Percentiles rank a stretch among this genome's conserved stretches.
These are phyloP conservation scores for Phoeniculus purpureus DNA, from an alignment of 2,797 vertebrate genomes.

Conservation along the genomic window DNA sequence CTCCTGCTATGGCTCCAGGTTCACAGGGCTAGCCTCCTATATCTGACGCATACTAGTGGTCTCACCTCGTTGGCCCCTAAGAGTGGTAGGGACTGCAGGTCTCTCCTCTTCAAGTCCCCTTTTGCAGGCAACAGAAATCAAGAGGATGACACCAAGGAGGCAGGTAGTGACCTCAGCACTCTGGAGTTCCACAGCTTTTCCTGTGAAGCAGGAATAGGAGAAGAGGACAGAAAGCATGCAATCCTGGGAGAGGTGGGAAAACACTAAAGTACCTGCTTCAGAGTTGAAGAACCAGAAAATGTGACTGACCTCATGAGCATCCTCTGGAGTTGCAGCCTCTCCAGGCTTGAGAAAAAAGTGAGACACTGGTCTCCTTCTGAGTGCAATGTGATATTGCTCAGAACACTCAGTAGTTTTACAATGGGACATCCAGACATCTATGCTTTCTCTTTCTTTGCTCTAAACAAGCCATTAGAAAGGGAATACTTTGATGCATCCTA, in stretches of 20 bases:
- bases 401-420: background rate
- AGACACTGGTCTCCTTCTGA: background rate
- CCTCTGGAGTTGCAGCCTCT: accelerated
- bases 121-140: background rate
- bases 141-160: accelerated
- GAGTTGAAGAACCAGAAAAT: background rate
- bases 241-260: background rate
- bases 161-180: accelerated
- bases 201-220: background rate
- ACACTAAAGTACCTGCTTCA: background rate
- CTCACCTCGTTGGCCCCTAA: background rate
- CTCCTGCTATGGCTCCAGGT: background rate
- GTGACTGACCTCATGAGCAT: accelerated
- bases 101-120: background rate
- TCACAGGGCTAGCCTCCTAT: background rate
- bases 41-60: background rate
- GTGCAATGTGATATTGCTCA: background rate
- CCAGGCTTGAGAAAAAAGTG: accelerated
- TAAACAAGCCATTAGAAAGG: background rate
- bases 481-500: background rate
- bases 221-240: background rate
- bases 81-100: background rate
- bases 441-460: background rate
- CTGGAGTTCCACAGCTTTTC: background rate
- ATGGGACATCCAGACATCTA: background rate